Conservation (phyloP, 2,888 invertebrate genomes). For the Arrhopalites spinosus region DNA sequence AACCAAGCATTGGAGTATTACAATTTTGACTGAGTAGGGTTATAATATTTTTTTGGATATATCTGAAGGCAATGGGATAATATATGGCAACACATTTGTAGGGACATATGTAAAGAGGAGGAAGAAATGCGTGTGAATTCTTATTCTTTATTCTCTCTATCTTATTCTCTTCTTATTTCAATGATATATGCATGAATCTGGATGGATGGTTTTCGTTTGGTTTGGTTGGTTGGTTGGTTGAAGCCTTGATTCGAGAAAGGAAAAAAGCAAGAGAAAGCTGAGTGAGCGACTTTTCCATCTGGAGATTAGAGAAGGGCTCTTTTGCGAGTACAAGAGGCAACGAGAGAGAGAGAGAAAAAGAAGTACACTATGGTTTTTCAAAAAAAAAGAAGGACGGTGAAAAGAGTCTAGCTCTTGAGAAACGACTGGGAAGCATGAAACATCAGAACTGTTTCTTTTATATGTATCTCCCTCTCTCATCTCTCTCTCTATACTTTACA, state of each 20-base stretch:
- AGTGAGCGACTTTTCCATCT: slow-evolving; percentile 34
- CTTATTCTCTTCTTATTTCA: slow-evolving; percentile 16
- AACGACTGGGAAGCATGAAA: slow-evolving; percentile 43
- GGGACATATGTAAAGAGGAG: neutral
- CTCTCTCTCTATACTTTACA: neutral
- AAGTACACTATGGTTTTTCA: too few species aligned
- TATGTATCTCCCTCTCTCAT: neutral
- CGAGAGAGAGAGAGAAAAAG: slow-evolving; percentile 9
- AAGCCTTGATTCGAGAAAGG: neutral
- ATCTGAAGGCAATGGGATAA: neutral
- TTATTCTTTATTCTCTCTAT: neutral
- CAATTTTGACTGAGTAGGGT: too few species aligned
- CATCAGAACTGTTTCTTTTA: slow-evolving; percentile 11
- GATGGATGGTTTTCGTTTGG: slow-evolving; percentile 12
- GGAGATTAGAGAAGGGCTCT: slow-evolving; percentile 30
- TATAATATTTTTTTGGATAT: slow-evolving; percentile 1
- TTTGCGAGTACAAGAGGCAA: neutral
- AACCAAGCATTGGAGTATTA: too few species aligned
- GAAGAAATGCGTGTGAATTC: neutral
- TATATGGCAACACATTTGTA: neutral
- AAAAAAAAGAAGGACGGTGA: slow-evolving; percentile 18
- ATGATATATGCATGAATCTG: slow-evolving; percentile 32
- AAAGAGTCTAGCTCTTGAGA: slow-evolving; percentile 37
- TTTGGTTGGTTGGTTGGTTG: slow-evolving; percentile 8
- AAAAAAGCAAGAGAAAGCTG: slow-evolving; percentile 19